Evolutionary conservation across 2,888 invertebrate genomes (phyloP), one percentile per base, ranked within the genome.

Genomic region (Blomia tropicalis): DNA sequence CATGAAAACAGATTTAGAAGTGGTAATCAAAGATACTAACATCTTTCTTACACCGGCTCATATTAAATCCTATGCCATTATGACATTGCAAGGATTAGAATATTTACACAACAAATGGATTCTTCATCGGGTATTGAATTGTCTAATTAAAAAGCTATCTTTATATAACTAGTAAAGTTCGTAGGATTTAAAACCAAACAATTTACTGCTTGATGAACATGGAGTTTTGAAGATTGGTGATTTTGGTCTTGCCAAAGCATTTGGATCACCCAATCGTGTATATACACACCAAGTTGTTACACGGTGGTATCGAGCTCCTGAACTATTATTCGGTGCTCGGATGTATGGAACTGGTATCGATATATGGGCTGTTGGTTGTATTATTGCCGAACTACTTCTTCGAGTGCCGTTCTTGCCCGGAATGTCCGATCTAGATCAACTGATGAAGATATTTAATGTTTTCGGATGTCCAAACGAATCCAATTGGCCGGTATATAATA

Each of bases 341-440:
- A 86, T 88, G 71, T 99, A 99, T 75, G 87, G 91, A 17, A 87
- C 86, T n/a, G 91, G 91, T 1, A 87, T 99, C 19, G 98, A 99
- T 72, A 92, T 96, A 79, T 99, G 98, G 98, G 95, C 98, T 2
- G 82, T 93, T 14, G 98, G 98, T 2, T 99, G 98, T 73, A 96
- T 99, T 71, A 75, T 98, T 66, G 98, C 93, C 0, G 98, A 98
- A 75, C 77, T 98, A 23, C 75, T 91, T 58, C 76, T 91, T n/a
- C 77, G 91, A 66, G 67, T 85, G 2, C 96, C 98, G 1, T 86
- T 99, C 71, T 79, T 99, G 65, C 91, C 95, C 0, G 96, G 96
- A 4, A 96, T 96, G 70, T 86, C 92, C 0, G 98, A 99, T 75
- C 77, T 99, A 62, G 95, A 96, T 76, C 98, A 99, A 72, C 76